Base-by-base conservation (phyloP, 2,113 vertebrate genomes). In the Festucalex cinctus region DNA sequence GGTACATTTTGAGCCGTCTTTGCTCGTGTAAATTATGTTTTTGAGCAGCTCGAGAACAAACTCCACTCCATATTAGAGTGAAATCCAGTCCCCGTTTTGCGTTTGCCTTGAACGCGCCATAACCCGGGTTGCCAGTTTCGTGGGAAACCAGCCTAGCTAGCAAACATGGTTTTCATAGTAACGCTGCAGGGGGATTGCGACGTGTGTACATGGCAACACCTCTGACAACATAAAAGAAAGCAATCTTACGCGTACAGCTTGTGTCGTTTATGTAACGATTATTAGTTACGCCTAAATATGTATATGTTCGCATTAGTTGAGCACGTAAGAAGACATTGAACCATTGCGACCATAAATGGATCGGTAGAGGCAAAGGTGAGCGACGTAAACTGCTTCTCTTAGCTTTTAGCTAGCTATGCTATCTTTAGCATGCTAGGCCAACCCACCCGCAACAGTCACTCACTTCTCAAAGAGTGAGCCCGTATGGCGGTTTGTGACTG, bases 151-250 rank as follows among this genome's bases (percentile, higher is more conserved):
- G 24, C 35, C 5, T 14, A 0, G 5, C 26, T 39, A 8, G 24
- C 3, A 0, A 0, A 0, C 1, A 16, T 51, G 16, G 48, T 51
- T 60, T 35, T 2, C 5, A 0, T 0, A 12, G 1, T 0, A 0
- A 10, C n/a, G 2, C n/a, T 12, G 37, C 68, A 43, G 1, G 41
- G 3, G n/a, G 56, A 54, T 51, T 44, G 6, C 1, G 2, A 0
- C 14, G 6, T 1, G 0, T 1, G 22, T 59, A 63, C 63, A 17
- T 76, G 86, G 85, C 80, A 86, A 87, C 81, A 9, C 14, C 24
- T 9, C n/a, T 14, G 22, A 74, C 22, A 82, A 85, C 84, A 57
- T 83, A 82, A 83, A 75, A 73, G 72, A 85, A 80, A 73, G 65
- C 24, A 43, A 44, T 49, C 32, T 58, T n/a, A 9, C 68, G 39